Evolutionary conservation across 2,113 vertebrate species (phyloP), one percentile per base, ranked within the genome.

Genomic region (Oreochromis spilurus): DNA sequence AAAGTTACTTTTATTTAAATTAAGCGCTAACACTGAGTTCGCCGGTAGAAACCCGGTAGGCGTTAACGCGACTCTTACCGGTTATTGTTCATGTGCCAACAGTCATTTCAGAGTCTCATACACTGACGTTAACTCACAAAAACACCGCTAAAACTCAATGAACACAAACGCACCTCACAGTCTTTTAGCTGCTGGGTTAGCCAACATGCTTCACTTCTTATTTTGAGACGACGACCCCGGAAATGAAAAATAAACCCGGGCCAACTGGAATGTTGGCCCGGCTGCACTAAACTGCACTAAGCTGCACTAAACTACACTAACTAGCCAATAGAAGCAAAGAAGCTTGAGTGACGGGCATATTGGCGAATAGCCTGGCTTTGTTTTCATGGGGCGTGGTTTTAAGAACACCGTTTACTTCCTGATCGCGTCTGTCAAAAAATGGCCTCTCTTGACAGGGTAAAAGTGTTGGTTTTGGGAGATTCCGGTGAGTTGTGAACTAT

Each of bases 401-500:
- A 14, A 81, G 0, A 3, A 40, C 1, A 31, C 5, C 57, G 79
- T 93, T 82, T 90, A 57, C 72, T 94, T 95, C 95, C 92, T 91
- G 91, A 77, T 57, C 26, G 5, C 5, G 1, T 8, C 31, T 84
- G 19, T 87, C 58, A 83, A 99, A 84, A 98, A 85, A 99, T 99
- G 98, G 98, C 98, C 70, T 97, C 98, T 48, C 92, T 99, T 89
- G 98, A 99, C 79, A 96, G 98, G 65, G 97, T 99, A 3, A 99
- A 99, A 94, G 98, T 99, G 3, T 87, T 99, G 91, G 99, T 99
- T 82, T 94, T 99, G 92, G 99, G 99, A 34, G 98, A 99, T 94
- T 99, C 98, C 17, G 99, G 98, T 99, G 94, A 98, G 96, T 89
- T n/a, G 62, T 13, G 2, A 7, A 11, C 3, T 8, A 9, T 84